Conservation (phyloP, 35 echinoderm and acorn worm genomes). For the Ophiothrix spiculata region DNA sequence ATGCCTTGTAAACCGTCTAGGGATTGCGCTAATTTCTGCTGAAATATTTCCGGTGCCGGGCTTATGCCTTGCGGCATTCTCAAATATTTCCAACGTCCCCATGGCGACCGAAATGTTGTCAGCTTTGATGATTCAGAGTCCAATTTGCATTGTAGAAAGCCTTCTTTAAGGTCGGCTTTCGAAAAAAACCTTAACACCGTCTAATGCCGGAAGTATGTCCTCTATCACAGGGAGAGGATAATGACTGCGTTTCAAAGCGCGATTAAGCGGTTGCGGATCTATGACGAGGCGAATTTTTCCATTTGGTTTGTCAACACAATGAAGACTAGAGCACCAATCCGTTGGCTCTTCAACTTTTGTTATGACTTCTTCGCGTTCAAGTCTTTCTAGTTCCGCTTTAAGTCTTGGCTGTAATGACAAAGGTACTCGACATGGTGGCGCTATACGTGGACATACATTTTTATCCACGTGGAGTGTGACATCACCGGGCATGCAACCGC, state of each 20-base stretch:
- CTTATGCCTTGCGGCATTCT: conserved; percentile 27
- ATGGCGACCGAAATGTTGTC: conserved; percentile 36
- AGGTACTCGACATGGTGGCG: conserved; percentile 45
- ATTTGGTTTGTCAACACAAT: conserved; percentile 29
- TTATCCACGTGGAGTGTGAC: conserved; percentile 11
- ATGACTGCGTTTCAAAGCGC: conserved; percentile 36
- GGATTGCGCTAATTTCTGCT: neutral
- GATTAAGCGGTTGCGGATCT: conserved; percentile 52
- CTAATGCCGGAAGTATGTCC: conserved; percentile 47
- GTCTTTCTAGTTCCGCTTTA: conserved; percentile 53
- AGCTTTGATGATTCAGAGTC: conserved; percentile 20
- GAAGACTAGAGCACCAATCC: conserved; percentile 56
- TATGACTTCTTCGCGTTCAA: conserved; percentile 43
- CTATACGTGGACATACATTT: conserved; percentile 19
- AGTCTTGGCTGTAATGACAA: conserved; percentile 39
- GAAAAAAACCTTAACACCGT: conserved; percentile 41
- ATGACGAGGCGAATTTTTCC: conserved; percentile 32
- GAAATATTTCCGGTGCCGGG: conserved; percentile 35
- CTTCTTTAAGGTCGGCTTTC: conserved; percentile 45
- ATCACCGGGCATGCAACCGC: conserved; percentile 21
- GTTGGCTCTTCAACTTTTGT: conserved; percentile 55
- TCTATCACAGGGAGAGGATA: conserved; percentile 50
- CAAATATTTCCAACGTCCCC: conserved; percentile 5
- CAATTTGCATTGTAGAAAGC: conserved; percentile 30
- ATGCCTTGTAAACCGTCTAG: conserved; percentile 16